Evolutionary conservation across 2,797 vertebrate species (phyloP), one percentile per base, ranked within the genome.

Genomic region (Squalus acanthias): DNA sequence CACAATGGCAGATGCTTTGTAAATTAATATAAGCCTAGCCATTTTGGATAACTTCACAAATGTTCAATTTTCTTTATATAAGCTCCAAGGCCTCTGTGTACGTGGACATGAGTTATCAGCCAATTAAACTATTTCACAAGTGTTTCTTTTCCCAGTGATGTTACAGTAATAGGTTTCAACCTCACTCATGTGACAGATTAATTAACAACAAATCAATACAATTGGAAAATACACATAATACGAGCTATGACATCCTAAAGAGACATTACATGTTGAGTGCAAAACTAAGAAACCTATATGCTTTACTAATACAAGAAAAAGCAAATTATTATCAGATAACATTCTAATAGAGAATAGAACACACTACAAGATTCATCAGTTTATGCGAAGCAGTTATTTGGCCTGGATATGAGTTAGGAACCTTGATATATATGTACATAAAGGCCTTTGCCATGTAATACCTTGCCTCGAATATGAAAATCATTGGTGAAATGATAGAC

Each of bases 71-170:
- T 7, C 7, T 74, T 95, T 95, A 53, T 95, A 74, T 95, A 74
- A 33, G 15, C 39, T 74, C 70, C 53, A 33, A 57, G 26, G 63
- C 39, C 50, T 95, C 94, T 74, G 69, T 50, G 53, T 70, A 91
- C n/a, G n/a, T 92, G 50, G 94, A 24, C 26, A 33, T 95, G 69
- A 95, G 26, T 74, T 74, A 76, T 95, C 70, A 95, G 26, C 6
- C 46, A 26, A 95, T 39, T 20, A 95, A 50, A 50, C n/a, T 70
- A 46, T 33, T 95, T 95, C 94, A 95, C 94, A 95, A 72, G 70
- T 74, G 94, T 95, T 95, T 72, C 70, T 53, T 74, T 95, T 95
- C 94, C 94, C 94, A 95, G 67, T 29, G 57, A 53, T 53, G 50
- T 72, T 57, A 39, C 39, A 39, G 39, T 39, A 57, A 76, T 57